phyloP scores from a whole-genome alignment of 2,888 invertebrate genomes.

The Napeogenes inachia region DNA sequence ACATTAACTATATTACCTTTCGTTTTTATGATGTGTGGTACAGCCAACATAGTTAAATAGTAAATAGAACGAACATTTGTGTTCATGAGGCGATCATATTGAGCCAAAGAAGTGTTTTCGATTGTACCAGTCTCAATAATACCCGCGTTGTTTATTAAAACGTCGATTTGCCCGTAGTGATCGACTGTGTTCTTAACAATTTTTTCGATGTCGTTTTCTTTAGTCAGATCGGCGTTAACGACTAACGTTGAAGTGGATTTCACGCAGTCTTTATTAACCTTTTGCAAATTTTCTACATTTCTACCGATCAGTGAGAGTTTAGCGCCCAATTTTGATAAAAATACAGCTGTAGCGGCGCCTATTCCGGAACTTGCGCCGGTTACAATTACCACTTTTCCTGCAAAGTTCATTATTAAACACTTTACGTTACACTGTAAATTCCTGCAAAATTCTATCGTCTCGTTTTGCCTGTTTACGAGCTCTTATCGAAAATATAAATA shows the following conservation, averaged over 20 bases:
- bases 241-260: conserved; percentile 70
- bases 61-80: conserved; percentile 91
- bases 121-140: conserved; percentile 88
- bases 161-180: conserved; percentile 86
- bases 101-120: conserved; percentile 89
- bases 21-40: conserved; percentile 88
- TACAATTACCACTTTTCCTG: conserved; percentile 84
- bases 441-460: neutral
- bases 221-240: conserved; percentile 83
- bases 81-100: conserved; percentile 93
- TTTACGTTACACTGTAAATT: neutral
- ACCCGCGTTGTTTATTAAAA: conserved; percentile 95
- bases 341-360: conserved; percentile 88
- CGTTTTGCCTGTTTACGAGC: neutral
- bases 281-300: conserved; percentile 79
- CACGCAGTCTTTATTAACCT: conserved; percentile 61
- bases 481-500: conserved; percentile 34
- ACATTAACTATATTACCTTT: conserved; percentile 97
- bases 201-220: conserved; percentile 83
- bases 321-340: conserved; percentile 86
- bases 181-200: conserved; percentile 84
- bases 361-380: conserved; percentile 93
- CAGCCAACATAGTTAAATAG: conserved; percentile 90
- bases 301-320: conserved; percentile 84
- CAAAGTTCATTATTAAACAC: conserved; percentile 71